Conservation (phyloP, 2,888 invertebrate genomes). For the Acanthosepion lycidas region DNA sequence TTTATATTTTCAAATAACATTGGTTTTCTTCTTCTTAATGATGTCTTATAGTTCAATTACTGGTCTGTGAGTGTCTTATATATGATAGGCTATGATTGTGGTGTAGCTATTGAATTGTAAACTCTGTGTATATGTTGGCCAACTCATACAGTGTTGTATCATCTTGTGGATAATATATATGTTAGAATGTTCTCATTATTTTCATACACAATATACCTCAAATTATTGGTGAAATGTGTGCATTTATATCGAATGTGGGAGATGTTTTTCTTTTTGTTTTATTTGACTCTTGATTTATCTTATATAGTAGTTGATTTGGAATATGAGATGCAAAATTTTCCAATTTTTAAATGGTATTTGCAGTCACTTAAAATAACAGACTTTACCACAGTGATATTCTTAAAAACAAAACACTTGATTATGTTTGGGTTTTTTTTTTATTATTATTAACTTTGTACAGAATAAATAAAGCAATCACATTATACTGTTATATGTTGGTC, state of each 20-base stretch:
- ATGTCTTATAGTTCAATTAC: neutral
- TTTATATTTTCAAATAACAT: too few species aligned
- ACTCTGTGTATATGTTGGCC: neutral
- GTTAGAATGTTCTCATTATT: neutral
- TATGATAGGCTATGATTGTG: neutral
- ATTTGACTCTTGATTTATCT: neutral
- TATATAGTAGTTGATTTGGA: neutral
- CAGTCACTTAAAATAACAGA: too few species aligned
- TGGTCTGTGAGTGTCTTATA: slow-evolving; percentile 14
- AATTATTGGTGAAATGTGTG: neutral
- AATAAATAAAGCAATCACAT: too few species aligned
- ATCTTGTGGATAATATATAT: neutral
- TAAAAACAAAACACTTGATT: too few species aligned
- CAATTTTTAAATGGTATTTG: too few species aligned
- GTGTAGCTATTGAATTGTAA: neutral
- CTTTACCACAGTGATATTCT: too few species aligned
- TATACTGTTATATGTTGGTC: too few species aligned
- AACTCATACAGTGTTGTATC: neutral
- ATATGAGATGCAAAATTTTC: neutral
- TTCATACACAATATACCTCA: neutral
- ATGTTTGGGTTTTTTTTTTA: too few species aligned
- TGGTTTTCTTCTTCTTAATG: neutral
- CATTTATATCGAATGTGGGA: neutral
- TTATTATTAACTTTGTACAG: too few species aligned
- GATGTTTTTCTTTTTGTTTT: neutral